Evolutionary conservation across 2,888 invertebrate genomes (phyloP).

Genomic region (Hyposoter didymator): DNA sequence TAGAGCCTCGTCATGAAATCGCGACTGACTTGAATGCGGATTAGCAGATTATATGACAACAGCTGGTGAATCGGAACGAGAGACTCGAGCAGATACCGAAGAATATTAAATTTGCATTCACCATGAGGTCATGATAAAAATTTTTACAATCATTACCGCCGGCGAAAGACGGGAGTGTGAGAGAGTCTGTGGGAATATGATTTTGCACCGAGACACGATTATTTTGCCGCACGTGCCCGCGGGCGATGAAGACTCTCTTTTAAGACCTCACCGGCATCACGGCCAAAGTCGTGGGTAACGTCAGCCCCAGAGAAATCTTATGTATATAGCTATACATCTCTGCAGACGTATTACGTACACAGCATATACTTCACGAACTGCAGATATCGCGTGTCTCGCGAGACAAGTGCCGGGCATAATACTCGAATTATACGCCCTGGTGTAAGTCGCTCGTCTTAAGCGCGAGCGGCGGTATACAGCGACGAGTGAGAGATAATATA

Average conservation of each 20-base stretch:
- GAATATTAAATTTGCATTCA: constrained; percentile 63
- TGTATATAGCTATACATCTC: constrained; percentile 6
- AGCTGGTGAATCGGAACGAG: constrained; percentile 57
- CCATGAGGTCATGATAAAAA: constrained; percentile 65
- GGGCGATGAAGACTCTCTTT: constrained; percentile 62
- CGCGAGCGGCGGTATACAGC: constrained; percentile 48
- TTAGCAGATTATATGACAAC: constrained; percentile 61
- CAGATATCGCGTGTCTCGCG: constrained; percentile 76
- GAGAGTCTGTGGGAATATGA: constrained; percentile 67
- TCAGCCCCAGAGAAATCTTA: constrained; percentile 34
- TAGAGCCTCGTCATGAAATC: constrained; percentile 16
- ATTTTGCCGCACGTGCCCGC: constrained; percentile 63
- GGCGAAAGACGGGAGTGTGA: constrained; percentile 54
- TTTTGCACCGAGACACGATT: constrained; percentile 68
- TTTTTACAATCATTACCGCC: constrained; percentile 61
- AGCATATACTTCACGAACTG: constrained; percentile 57
- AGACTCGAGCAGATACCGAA: constrained; percentile 9
- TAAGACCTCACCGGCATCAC: constrained; percentile 60
- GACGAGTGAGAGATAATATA: constrained; percentile 54
- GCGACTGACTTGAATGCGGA: constrained; percentile 61
- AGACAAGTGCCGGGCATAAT: constrained; percentile 74
- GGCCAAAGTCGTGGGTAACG: constrained; percentile 62
- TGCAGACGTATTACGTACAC: constrained; percentile 18
- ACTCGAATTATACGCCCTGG: constrained; percentile 75
- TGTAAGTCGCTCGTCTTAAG: constrained; percentile 67